Conservation (phyloP, 2,888 invertebrate species). For the Geophilus truncorum region DNA sequence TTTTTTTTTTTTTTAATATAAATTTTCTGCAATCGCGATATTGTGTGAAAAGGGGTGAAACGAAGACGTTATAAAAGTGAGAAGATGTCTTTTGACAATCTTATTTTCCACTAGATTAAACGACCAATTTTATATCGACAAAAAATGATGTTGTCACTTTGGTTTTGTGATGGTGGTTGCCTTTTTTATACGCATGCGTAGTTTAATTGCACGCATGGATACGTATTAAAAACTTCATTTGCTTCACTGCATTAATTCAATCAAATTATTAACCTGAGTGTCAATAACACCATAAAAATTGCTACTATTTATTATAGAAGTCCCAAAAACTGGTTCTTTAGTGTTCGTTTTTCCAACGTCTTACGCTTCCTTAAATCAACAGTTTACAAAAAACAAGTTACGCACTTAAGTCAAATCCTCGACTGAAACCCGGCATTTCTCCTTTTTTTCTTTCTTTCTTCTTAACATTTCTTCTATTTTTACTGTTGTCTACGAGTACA, state of each 20-base stretch:
- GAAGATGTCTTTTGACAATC: constrained; percentile 7
- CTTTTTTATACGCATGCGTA: constrained; percentile 3
- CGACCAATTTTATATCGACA: not conserved
- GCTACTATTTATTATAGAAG: not conserved
- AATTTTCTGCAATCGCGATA: not conserved
- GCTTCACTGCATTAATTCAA: not conserved
- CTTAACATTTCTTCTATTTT: not conserved
- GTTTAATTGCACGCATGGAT: not conserved
- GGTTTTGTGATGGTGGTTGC: constrained; percentile 5
- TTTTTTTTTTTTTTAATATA: not conserved
- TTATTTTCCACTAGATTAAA: constrained; percentile 18
- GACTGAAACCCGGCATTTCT: not conserved
- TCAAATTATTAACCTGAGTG: not conserved
- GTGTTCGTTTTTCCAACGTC: not conserved
- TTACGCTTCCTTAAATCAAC: not conserved
- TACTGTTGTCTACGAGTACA: not conserved
- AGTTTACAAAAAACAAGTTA: not conserved
- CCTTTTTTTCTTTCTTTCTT: not conserved
- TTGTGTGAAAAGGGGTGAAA: not conserved
- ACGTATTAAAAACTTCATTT: not conserved
- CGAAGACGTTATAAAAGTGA: constrained; percentile 7
- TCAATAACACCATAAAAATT: not conserved
- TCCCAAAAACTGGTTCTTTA: not conserved
- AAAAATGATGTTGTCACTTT: constrained; percentile 18
- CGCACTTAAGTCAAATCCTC: not conserved